A percentile compares a stretch with the other conserved stretches of the same genome.
These are phyloP conservation scores for Pardosa pseudoannulata DNA, from an alignment of 2,888 invertebrate genomes.

Conservation along the genomic window DNA sequence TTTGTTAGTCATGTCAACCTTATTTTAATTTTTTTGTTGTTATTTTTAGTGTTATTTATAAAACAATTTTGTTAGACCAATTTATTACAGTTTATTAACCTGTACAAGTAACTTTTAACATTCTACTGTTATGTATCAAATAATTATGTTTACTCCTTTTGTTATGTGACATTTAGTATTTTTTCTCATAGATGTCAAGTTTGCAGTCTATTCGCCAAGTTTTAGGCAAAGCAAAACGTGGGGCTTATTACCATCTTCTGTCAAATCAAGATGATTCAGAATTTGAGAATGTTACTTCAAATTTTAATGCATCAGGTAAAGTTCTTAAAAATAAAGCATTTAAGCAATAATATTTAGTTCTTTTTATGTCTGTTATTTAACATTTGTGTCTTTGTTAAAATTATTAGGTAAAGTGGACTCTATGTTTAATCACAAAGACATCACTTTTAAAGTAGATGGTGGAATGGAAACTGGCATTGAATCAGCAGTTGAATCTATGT, in stretches of 20 bases:
- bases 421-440: conserved; percentile 33
- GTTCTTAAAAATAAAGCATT: too few relatives aligned
- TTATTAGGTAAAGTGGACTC: conserved; percentile 25
- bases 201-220: conserved; percentile 55
- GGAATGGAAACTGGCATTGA: conserved; percentile 26
- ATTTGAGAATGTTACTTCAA: conserved; percentile 25
- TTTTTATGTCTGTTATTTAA: too few relatives aligned
- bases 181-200: conserved; percentile 49
- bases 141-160: too few relatives aligned
- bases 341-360: too few relatives aligned
- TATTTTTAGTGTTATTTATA: too few relatives aligned
- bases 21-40: too few relatives aligned
- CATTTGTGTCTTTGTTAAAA: neutral
- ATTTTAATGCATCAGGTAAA: conserved; percentile 21
- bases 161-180: too few relatives aligned
- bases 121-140: too few relatives aligned
- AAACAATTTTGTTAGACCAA: too few relatives aligned
- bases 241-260: conserved; percentile 55
- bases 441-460: conserved; percentile 26
- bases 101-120: too few relatives aligned
- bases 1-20: too few relatives aligned
- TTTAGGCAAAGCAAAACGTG: conserved; percentile 61
- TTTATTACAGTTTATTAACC: too few relatives aligned
- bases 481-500: conserved; percentile 29
- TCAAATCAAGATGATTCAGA: conserved; percentile 46